These are phyloP conservation scores for Rhodophaea formosa DNA, from an alignment of 2,888 invertebrate genomes.

Conservation along the genomic window DNA sequence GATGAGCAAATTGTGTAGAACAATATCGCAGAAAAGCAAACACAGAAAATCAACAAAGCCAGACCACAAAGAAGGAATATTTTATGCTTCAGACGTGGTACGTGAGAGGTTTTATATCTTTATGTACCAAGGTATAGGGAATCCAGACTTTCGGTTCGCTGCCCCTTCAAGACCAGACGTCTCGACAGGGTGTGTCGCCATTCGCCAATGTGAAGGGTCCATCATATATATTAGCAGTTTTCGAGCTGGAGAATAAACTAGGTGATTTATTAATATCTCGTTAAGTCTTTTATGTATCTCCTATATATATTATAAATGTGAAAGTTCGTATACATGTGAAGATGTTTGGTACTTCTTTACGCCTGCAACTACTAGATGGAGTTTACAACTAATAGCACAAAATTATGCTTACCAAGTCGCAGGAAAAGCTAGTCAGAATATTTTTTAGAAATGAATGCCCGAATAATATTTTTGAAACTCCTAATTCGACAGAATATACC, in stretches of 20 bases:
- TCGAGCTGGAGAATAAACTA: not conserved
- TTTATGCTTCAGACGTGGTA: constrained; percentile 1
- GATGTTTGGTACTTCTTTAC: no score
- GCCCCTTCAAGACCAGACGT: constrained; percentile 20
- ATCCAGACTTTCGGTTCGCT: constrained; percentile 23
- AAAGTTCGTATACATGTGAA: no score
- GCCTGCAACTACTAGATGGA: no score
- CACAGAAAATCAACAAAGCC: constrained; percentile 2
- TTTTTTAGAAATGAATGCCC: no score
- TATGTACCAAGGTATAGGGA: not conserved
- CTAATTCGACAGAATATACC: no score
- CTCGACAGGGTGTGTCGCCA: constrained; percentile 26
- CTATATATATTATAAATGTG: no score
- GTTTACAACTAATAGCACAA: no score
- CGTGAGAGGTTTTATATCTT: not conserved
- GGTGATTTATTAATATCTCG: not conserved
- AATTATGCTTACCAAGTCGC: no score
- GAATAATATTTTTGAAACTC: no score
- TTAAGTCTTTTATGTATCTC: no score
- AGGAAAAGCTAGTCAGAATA: no score
- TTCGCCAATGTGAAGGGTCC: constrained; percentile 1
- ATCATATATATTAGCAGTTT: not conserved
- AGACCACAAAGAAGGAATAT: constrained; percentile 3
- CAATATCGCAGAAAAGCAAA: not conserved
- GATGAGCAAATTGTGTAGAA: not conserved